Evolutionary conservation across 1,140 invertebrate species (phyloP), one percentile per base, ranked within the genome.

Genomic region (Chlorops oryzae): DNA sequence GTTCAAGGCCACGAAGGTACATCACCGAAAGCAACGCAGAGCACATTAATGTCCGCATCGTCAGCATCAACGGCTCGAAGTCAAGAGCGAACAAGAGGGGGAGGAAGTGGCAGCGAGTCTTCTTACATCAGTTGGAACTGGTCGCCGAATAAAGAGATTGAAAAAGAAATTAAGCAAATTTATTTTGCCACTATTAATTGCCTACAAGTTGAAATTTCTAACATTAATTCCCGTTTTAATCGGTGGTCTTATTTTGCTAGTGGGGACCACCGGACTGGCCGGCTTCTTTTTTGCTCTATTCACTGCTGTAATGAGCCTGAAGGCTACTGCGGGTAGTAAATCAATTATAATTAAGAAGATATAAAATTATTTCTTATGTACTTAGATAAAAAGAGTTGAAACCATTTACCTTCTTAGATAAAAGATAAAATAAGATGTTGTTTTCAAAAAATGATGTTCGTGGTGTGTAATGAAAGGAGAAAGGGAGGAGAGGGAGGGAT

Each of bases 221-320:
- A 81, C 85, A 2, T 65, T 90, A 32, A 79, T 90, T 17, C 88
- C 88, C 2, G 76, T 87, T 0, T 66, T 90, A 57, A 76, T 89
- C 55, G 84, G 84, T 18, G 86, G 84, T 10, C 63, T 89, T 21
- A 74, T 87, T 1, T 73, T 90, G 7, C 69, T 90, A 18, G 80
- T 85, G 1, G 85, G 84, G 40, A 83, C 85, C 2, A 87, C 87
- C 5, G 82, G 85, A 6, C 70, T 90, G 28, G 87, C 85, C 13
- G 87, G 87, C 51, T 90, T 90, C 73, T 90, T 90, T 75, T 90
- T 90, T 66, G 85, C 88, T 2, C 70, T 90, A 2, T 90, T 90
- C 59, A 84, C 78, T 50, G 78, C 79, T 9, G 77, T 78, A 17
- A 80, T 81, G 77, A 78, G 75, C 51, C 58, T 80, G 37, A 78